phyloP scores from a whole-genome alignment of 2,113 vertebrate species.

The Urocynchramus pylzowi region DNA sequence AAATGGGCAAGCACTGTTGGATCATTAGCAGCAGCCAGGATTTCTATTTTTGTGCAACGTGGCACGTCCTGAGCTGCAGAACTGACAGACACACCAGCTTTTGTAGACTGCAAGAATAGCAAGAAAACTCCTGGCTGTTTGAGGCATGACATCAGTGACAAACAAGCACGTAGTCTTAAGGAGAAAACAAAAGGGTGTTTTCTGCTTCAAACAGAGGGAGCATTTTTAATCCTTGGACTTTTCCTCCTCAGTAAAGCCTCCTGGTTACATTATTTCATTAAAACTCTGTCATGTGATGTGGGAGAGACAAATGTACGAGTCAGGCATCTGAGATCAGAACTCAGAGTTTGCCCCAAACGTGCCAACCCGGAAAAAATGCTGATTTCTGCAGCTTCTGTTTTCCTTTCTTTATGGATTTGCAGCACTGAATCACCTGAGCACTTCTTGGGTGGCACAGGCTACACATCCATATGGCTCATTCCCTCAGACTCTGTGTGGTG shows the following conservation, averaged over 20 bases:
- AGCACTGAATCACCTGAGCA: background rate
- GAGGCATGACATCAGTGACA: conserved; percentile 13
- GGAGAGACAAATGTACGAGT: background rate
- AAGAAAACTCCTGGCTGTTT: conserved; percentile 28
- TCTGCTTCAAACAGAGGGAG: conserved; percentile 14
- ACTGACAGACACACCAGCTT: conserved; percentile 7
- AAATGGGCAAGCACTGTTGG: background rate
- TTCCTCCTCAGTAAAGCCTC: background rate
- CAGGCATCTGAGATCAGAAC: background rate
- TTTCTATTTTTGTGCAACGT: background rate
- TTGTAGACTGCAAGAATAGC: conserved; percentile 20
- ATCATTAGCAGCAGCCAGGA: background rate
- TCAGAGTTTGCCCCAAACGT: background rate
- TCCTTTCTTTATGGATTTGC: background rate
- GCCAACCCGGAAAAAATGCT: background rate
- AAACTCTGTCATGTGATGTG: background rate
- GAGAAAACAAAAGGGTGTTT: conserved; percentile 34
- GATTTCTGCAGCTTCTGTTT: background rate
- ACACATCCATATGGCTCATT: background rate
- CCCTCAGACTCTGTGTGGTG: background rate
- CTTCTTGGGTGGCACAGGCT: background rate
- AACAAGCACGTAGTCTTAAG: background rate
- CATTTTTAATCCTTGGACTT: conserved; percentile 4
- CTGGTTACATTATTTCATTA: conserved; percentile 15
- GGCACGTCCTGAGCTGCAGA: background rate